Conservation (phyloP, 2,888 invertebrate genomes). For the Pristionchus exspectatus region DNA sequence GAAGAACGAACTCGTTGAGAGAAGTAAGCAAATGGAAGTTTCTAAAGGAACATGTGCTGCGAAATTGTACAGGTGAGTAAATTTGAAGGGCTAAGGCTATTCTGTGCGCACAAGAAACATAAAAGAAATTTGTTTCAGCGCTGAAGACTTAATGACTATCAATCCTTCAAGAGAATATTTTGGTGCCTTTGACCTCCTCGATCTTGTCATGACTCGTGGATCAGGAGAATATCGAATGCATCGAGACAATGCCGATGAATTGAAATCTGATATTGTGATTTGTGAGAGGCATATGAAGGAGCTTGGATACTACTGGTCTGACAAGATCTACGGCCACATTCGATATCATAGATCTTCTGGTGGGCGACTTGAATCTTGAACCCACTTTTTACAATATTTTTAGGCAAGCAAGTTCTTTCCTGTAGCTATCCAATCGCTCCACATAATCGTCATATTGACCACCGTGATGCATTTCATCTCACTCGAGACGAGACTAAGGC, state of each 20-base stretch:
- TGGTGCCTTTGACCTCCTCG: not conserved
- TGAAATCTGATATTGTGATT: not conserved
- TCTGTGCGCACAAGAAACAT: too few relatives aligned
- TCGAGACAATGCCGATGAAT: not conserved
- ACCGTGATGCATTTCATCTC: not conserved
- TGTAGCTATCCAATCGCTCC: not conserved
- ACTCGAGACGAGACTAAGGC: not conserved
- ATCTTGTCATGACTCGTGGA: not conserved
- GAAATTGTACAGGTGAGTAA: too few relatives aligned
- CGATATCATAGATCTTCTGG: too few relatives aligned
- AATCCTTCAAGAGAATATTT: not conserved
- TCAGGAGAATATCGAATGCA: not conserved
- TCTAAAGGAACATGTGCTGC: too few relatives aligned
- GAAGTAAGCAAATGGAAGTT: too few relatives aligned
- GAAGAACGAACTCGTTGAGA: too few relatives aligned
- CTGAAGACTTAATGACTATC: not conserved
- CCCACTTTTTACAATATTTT: too few relatives aligned
- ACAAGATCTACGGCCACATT: too few relatives aligned
- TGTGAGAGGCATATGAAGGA: not conserved
- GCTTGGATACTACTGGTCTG: too few relatives aligned
- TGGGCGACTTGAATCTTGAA: too few relatives aligned
- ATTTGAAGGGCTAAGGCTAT: too few relatives aligned
- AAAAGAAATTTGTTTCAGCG: too few relatives aligned
- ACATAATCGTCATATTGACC: not conserved
- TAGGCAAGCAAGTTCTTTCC: not conserved